These are phyloP conservation scores for Neolamprologus cancellatus DNA, from an alignment of 2,113 vertebrate species.

Conservation along the genomic window DNA sequence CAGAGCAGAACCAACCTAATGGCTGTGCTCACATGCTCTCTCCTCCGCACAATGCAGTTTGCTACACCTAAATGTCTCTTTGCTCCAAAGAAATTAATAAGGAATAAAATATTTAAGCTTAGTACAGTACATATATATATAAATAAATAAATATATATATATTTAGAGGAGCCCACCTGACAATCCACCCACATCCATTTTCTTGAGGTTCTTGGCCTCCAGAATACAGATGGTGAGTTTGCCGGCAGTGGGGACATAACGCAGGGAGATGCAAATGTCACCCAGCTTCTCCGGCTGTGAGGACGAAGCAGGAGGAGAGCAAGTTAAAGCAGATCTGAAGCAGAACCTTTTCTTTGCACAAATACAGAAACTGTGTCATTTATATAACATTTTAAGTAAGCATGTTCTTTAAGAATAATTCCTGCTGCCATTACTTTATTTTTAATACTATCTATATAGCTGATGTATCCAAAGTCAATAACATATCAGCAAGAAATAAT, in stretches of 20 bases:
- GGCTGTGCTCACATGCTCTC: conserved; percentile 17
- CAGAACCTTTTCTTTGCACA: neutral
- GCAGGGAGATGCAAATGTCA: conserved; percentile 95
- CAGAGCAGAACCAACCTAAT: conserved; percentile 31
- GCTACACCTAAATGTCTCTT: neutral
- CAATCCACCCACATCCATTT: conserved; percentile 97
- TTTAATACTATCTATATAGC: neutral
- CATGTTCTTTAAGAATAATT: neutral
- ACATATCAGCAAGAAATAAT: neutral
- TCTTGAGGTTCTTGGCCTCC: conserved; percentile 98
- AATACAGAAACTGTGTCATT: neutral
- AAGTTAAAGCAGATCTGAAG: neutral
- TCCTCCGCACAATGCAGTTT: neutral
- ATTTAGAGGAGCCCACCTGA: conserved; percentile 70
- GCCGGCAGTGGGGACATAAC: conserved; percentile 93
- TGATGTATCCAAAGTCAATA: neutral
- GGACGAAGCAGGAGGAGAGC: neutral
- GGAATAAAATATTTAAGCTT: neutral
- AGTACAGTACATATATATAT: neutral
- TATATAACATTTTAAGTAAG: neutral
- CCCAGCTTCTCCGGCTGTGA: conserved; percentile 93
- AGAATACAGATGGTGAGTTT: conserved; percentile 97
- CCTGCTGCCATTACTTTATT: neutral
- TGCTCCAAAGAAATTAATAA: neutral
- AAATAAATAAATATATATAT: neutral